Conservation (phyloP, 2,888 invertebrate species). For the Dasypogon diadema region DNA sequence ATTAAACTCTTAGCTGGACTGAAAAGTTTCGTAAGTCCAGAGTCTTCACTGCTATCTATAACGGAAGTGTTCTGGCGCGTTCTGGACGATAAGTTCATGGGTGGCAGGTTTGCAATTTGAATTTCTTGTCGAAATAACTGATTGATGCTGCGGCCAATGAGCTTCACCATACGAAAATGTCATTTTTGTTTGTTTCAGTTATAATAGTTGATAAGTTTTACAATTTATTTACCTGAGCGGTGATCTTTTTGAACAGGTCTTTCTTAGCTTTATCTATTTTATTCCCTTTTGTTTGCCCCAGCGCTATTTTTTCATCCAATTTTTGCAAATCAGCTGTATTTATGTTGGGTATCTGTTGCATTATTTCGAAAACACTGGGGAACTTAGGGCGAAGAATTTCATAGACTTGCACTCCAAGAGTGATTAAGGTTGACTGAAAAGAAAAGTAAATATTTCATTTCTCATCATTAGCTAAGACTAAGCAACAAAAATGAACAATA, state of each 20-base stretch:
- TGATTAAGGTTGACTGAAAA: slow-evolving; percentile 72
- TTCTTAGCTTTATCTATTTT: slow-evolving; percentile 91
- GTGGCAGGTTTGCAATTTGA: slow-evolving; percentile 86
- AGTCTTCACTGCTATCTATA: slow-evolving; percentile 64
- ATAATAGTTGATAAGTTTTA: too few species aligned
- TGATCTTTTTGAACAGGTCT: slow-evolving; percentile 90
- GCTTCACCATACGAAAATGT: slow-evolving; percentile 67
- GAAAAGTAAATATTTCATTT: neutral
- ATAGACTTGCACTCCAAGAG: slow-evolving; percentile 87
- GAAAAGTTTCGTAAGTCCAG: slow-evolving; percentile 63
- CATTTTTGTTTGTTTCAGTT: neutral
- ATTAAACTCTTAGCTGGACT: slow-evolving; percentile 56
- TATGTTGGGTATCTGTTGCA: slow-evolving; percentile 86
- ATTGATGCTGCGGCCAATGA: slow-evolving; percentile 87
- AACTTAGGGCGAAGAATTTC: slow-evolving; percentile 84
- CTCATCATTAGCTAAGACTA: too few species aligned
- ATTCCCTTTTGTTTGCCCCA: slow-evolving; percentile 76
- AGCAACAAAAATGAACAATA: too few species aligned
- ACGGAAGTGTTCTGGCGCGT: slow-evolving; percentile 58
- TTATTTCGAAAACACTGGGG: slow-evolving; percentile 74
- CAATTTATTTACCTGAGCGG: slow-evolving; percentile 75
- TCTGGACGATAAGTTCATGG: slow-evolving; percentile 68
- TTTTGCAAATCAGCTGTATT: slow-evolving; percentile 84
- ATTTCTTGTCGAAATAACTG: slow-evolving; percentile 90
- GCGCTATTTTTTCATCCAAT: slow-evolving; percentile 84